Evolutionary conservation across 2,888 invertebrate genomes (phyloP).

Genomic region (Eristalis pertinax): DNA sequence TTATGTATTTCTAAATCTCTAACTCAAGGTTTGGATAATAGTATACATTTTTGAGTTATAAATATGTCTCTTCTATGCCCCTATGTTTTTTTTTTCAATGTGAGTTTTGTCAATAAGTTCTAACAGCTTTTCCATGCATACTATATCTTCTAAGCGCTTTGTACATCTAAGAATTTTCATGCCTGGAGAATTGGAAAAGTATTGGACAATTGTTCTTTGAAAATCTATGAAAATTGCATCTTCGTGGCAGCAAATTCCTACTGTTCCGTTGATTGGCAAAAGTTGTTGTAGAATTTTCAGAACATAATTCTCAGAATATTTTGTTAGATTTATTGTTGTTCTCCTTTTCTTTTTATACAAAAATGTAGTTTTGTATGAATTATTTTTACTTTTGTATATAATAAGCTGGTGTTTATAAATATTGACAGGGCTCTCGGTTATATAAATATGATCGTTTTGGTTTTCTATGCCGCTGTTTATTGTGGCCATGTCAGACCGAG

Average conservation of each 20-base stretch:
- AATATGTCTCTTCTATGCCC: constrained; percentile 12
- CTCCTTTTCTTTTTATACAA: constrained; percentile 11
- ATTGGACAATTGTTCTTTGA: background rate
- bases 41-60: constrained; percentile 23
- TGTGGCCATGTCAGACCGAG: constrained; percentile 3
- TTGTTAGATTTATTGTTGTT: background rate
- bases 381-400: no score
- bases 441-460: constrained; percentile 29
- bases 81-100: constrained; percentile 22
- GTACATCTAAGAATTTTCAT: constrained; percentile 20
- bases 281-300: constrained; percentile 6
- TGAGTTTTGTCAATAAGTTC: constrained; percentile 28
- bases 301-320: constrained; percentile 10
- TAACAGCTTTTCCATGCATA: background rate
- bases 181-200: constrained; percentile 10
- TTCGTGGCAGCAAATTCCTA: no score
- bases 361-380: constrained; percentile 2
- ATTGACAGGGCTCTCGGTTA: no score
- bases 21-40: constrained; percentile 35
- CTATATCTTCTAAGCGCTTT: background rate
- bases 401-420: no score
- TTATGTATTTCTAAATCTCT: constrained; percentile 45
- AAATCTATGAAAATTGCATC: no score
- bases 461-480: constrained; percentile 36
- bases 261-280: no score